Base-by-base conservation (phyloP, 2,113 vertebrate species). In the Gadus macrocephalus region DNA sequence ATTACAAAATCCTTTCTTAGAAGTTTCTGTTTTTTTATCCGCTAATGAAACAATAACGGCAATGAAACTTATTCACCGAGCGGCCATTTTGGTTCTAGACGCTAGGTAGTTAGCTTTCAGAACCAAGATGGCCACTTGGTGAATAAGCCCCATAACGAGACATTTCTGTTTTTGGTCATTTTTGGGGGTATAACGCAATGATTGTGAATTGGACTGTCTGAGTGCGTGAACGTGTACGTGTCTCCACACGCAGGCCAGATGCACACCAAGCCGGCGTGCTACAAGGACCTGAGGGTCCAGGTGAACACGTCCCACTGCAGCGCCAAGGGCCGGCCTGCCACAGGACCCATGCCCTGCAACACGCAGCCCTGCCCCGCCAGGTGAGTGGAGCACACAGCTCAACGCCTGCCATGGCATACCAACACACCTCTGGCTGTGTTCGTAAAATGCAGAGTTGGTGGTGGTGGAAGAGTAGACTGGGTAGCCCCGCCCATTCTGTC, bases 231-330 rank as follows among this genome's bases (percentile, higher is more conserved):
- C 3, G 59, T 22, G 60, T 20, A 22, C 53, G 55, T 72, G 70
- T 77, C 76, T 27, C 69, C 63, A 66, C 58, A 15, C 25, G 6
- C 84, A 96, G 95, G 95, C 19, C 89, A 91, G 73, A 95, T 94
- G 92, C 91, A 79, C 79, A 91, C 91, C 2, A 93, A 90, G 74
- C 83, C 85, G 35, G 90, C 85, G 0, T 96, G 95, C 82, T 95
- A 93, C 85, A 90, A 83, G 86, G 94, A 96, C 82, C 72, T 92
- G 79, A 85, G 84, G 64, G 72, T 90, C 5, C 93, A 90, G 64
- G 95, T 96, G 61, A 93, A 95, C 27, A 68, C 77, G 0, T 93
- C 95, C 0, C 86, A 91, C 87, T 96, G 95, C 81, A 94, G 86
- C 71, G 87, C 91, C 8, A 88, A 80, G 76, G 84, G 87, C 12